phyloP scores from a whole-genome alignment of 1,140 invertebrate species.

The Drosophila bocki region DNA sequence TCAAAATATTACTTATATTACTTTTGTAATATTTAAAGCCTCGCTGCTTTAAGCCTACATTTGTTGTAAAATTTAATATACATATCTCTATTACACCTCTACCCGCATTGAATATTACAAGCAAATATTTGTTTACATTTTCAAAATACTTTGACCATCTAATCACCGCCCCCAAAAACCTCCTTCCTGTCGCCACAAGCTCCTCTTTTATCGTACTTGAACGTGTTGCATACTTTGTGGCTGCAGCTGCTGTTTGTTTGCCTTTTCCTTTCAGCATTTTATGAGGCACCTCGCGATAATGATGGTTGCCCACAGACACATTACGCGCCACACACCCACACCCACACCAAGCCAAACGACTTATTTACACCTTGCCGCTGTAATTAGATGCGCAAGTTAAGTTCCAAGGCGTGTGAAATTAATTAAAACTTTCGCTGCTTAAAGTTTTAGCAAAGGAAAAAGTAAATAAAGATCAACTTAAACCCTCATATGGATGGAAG shows the following conservation, averaged over 20 bases:
- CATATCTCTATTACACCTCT: not conserved
- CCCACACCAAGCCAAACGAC: not conserved
- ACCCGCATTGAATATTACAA: conserved; percentile 51
- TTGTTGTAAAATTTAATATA: conserved; percentile 7
- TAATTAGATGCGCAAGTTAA: conserved; percentile 76
- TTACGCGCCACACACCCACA: conserved; percentile 27
- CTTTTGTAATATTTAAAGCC: not conserved
- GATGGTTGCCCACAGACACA: conserved; percentile 78
- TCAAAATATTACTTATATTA: not conserved
- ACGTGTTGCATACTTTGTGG: conserved; percentile 78
- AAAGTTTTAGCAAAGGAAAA: conserved; percentile 47
- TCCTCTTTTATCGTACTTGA: conserved; percentile 33
- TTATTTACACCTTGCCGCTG: conserved; percentile 58
- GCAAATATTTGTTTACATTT: conserved; percentile 27
- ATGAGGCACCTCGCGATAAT: conserved; percentile 61
- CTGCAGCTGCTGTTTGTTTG: conserved; percentile 67
- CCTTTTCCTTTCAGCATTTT: conserved; percentile 59
- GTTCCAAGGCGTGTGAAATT: conserved; percentile 69
- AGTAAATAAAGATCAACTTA: conserved; percentile 41
- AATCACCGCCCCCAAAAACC: not conserved
- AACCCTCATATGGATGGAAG: conserved; percentile 33
- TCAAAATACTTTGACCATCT: conserved; percentile 1
- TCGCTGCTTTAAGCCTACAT: not conserved
- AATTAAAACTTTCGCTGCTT: conserved; percentile 78
- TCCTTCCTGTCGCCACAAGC: not conserved